A percentile compares a stretch with the other conserved stretches of the same genome.
Evolutionary conservation across 2,113 vertebrate genomes (phyloP).

Genomic region (Pedetes capensis): DNA sequence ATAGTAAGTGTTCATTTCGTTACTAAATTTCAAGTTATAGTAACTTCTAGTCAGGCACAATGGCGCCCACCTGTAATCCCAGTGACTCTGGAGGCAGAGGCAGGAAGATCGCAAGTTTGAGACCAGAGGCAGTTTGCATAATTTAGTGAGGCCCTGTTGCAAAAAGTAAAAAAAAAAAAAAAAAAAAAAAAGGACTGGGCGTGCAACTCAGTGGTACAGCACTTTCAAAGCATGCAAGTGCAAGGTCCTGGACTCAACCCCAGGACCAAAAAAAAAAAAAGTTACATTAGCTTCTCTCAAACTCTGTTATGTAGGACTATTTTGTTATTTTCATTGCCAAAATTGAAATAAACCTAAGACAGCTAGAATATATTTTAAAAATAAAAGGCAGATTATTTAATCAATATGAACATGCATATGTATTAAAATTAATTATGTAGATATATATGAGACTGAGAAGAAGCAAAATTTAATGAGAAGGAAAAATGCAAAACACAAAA

Average conservation of each 20-base stretch:
- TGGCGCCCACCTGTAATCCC: too few relatives aligned
- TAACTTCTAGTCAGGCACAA: too few relatives aligned
- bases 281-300: neutral
- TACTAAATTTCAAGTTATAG: neutral
- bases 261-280: too few relatives aligned
- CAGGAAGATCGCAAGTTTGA: too few relatives aligned
- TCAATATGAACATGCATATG: neutral
- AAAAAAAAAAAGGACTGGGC: too few relatives aligned
- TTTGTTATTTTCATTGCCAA: neutral
- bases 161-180: too few relatives aligned
- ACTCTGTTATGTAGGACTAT: neutral
- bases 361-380: neutral
- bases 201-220: too few relatives aligned
- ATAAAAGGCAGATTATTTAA: neutral
- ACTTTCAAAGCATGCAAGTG: too few relatives aligned
- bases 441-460: neutral
- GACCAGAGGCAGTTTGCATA: too few relatives aligned
- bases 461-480: neutral
- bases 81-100: too few relatives aligned
- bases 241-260: too few relatives aligned
- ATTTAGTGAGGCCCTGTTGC: too few relatives aligned
- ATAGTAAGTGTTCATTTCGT: neutral
- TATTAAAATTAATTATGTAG: constrained; percentile 18
- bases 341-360: neutral
- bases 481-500: neutral